Evolutionary conservation across 2,797 vertebrate genomes (phyloP), one percentile per base, ranked within the genome.

Genomic region (Naso thynnoides): DNA sequence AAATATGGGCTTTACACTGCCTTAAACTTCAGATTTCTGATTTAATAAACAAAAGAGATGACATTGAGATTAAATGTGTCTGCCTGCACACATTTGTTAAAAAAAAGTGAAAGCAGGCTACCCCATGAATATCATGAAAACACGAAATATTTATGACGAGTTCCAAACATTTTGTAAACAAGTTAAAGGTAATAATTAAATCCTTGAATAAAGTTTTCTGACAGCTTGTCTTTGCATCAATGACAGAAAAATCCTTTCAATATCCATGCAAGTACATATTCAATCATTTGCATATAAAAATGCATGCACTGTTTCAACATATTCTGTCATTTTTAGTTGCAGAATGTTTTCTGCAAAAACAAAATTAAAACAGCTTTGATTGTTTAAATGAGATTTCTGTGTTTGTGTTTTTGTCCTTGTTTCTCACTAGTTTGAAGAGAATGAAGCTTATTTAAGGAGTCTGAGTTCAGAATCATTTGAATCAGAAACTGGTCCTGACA

Each of bases 111-210:
- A 44, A 15, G 23, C 18, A 33, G 19, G 42, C 33, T 54, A n/a
- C 31, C n/a, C 54, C 18, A 19, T 65, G 55, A 54, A 56, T 73
- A 55, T 1, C 24, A 49, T 18, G 63, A 78, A 53, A 64, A 69
- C 19, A 16, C 19, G n/a, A 49, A 50, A 48, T 66, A 58, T 24
- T n/a, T 50, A 50, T 19, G 48, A 75, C 3, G 48, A 61, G 60
- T 31, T 41, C 3, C 58, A 49, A 58, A 61, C 73, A 84, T 64
- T 79, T 73, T 76, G 66, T 76, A 77, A 82, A 78, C 73, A 78
- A 69, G 29, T 36, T 62, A 76, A 85, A 85, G 68, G 70, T 83
- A 69, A 58, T 57, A 65, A 83, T 79, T 72, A 61, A 49, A 69
- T 41, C 55, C 39, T 69, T 60, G 55, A 75, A 80, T 79, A 72